Evolutionary conservation across 2,797 vertebrate species (phyloP).

Genomic region (Manis crassicaudata): DNA sequence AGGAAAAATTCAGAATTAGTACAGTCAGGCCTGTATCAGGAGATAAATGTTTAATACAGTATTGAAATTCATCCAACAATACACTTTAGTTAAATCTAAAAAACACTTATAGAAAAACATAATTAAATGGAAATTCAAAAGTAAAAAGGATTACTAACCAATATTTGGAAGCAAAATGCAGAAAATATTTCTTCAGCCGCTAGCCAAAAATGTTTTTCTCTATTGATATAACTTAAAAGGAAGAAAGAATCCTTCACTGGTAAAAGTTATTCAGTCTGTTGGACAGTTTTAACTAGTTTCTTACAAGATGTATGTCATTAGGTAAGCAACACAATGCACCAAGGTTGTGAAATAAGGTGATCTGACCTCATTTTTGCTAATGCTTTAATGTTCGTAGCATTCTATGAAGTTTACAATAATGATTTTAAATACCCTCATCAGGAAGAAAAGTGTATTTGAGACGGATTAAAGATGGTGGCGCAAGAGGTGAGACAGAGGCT

Average conservation of each 20-base stretch:
- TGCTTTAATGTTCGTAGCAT: background rate
- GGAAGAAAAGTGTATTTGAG: too few species aligned
- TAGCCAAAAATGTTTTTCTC: constrained; percentile 36
- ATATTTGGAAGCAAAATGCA: constrained; percentile 34
- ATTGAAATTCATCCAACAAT: background rate
- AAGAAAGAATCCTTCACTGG: background rate
- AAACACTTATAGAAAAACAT: background rate
- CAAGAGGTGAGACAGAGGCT: too few species aligned
- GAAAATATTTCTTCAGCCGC: constrained; percentile 22
- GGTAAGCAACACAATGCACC: background rate
- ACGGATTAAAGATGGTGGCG: too few species aligned
- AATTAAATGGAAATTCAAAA: constrained; percentile 32
- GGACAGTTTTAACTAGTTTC: background rate
- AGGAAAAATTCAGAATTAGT: background rate
- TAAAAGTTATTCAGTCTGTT: background rate
- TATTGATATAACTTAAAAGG: background rate
- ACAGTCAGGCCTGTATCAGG: background rate
- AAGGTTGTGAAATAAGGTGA: background rate
- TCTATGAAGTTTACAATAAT: background rate
- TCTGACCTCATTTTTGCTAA: background rate
- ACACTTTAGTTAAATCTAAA: background rate
- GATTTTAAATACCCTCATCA: background rate
- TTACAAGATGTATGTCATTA: background rate
- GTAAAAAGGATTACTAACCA: background rate
- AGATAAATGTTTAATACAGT: background rate